Base-by-base conservation (phyloP, 2,888 invertebrate genomes). In the Chorisops tibialis region DNA sequence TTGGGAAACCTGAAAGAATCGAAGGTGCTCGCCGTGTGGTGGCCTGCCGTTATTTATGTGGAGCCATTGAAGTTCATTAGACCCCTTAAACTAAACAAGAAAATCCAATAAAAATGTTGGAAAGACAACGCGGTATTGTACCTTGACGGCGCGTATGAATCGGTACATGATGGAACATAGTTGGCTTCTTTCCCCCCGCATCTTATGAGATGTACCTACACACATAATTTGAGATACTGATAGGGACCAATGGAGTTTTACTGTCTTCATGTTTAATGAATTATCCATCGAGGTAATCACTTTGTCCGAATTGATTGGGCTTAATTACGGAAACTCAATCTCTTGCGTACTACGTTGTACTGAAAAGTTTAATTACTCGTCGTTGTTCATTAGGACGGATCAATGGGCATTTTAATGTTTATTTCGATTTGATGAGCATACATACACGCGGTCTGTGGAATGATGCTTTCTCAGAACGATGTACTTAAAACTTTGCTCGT, bases 281-380 rank as follows among this genome's bases (percentile, higher is more conserved):
- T 52, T 39, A 52, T 21, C 37, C 22, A 52, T 52, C 39, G 35
- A 52, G 12, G 50, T 22, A 14, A 52, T 22, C 38, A 19, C 18
- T 52, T 52, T 18, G 38, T 52, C 37, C 39, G 22, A 21, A 37
- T 19, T 52, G 52, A 52, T 38, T 39, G 52, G 38, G 5, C 30
- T 52, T 52, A 52, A 52, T 52, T 52, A 52, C 52, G 4, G 19
- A 7, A 11, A 52, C 38, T 39, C 38, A 39, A 52, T 21, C 21
- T 30, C 30, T n/a, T n/a, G 30, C 9, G 30, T 30, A 30, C 30
- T 30, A 7, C 30, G 5, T 30, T 30, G 38, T 12, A 38, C 35
- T 39, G 52, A 52, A 52, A 52, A 39, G 30, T 39, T 52, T 52
- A 39, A 39, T 39, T 52, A 52, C 50, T 35, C 35, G 30, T 9